Evolutionary conservation across 1,140 invertebrate species (phyloP), one percentile per base, ranked within the genome.

Genomic region (Pogonognathellus flavescens): DNA sequence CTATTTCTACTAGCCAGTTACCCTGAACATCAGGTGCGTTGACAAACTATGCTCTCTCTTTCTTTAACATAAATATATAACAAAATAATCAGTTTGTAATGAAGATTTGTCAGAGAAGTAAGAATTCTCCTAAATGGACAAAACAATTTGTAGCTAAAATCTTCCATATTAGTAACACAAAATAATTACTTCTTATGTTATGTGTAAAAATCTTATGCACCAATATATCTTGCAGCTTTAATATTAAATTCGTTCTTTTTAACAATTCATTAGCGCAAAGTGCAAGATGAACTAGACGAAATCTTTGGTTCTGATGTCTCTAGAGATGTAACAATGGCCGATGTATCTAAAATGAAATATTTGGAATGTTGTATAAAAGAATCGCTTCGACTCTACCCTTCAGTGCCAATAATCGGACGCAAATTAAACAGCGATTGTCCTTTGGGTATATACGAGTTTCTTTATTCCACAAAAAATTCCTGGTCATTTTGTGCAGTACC

Each of bases 291-390:
- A 84, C 11, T 91, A 5, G 85, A 90, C 31, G 16, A 81, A 1
- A 89, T 91, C 16, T 90, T 91, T 86, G 89, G 87, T 10, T 84
- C 88, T 62, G 89, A 90, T 84, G 59, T n/a, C 0, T 81, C 84
- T 13, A 84, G 89, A 25, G 82, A 50, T 14, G 88, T 91, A 2
- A 92, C 91, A 5, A 87, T 91, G 84, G 91, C 92, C 60, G 91
- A 93, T 66, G 83, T 93, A 4, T 81, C 90, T 50, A 90, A 92
- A 86, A 90, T 94, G 88, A 92, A 91, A 18, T 94, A 94, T 89
- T 89, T 94, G 6, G 94, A 95, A 86, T 92, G 92, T 86, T 93
- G 93, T 25, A 92, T 95, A n/a, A 95, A 93, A 87, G 93, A 94
- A 90, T 88, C 91, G 0, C 89, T 94, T 1, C 89, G 93, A 85